Evolutionary conservation across 92 coral and sea anemone genomes (phyloP).

Genomic region (Zoanthus solanderi): DNA sequence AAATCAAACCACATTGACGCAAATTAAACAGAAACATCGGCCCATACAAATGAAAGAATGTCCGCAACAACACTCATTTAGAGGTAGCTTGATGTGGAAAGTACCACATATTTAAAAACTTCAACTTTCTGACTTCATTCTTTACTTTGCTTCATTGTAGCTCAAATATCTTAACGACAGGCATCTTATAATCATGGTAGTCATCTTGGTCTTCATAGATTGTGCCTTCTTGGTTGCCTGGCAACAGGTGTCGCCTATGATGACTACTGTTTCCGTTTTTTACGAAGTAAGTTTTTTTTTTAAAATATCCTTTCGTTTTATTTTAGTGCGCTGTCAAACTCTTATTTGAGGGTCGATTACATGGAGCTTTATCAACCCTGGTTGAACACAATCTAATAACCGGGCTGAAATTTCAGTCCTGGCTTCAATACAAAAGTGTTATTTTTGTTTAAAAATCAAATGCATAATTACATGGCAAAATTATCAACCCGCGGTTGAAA

Average conservation of each 20-base stretch:
- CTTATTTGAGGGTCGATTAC: not conserved
- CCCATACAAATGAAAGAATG: too few species aligned
- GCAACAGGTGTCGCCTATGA: conserved; percentile 61
- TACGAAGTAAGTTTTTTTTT: not conserved
- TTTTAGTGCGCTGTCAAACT: not conserved
- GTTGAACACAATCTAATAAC: not conserved
- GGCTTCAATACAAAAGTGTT: too few species aligned
- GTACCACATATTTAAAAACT: not conserved
- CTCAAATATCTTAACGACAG: conserved; percentile 65
- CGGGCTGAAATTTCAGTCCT: too few species aligned
- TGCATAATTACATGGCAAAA: too few species aligned
- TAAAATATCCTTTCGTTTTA: not conserved
- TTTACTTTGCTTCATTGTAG: conserved; percentile 21
- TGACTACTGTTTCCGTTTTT: not conserved
- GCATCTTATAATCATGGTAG: conserved; percentile 64
- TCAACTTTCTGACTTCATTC: not conserved
- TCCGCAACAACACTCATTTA: too few species aligned
- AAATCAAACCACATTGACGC: too few species aligned
- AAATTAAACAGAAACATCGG: too few species aligned
- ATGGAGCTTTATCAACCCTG: not conserved
- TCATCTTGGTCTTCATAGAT: conserved; percentile 49
- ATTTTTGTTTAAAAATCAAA: too few species aligned
- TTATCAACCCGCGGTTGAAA: too few species aligned
- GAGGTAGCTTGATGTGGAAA: not conserved
- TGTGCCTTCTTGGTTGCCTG: conserved; percentile 55